Evolutionary conservation across 2,113 vertebrate species (phyloP).

Genomic region (Pomatostomus ruficeps): DNA sequence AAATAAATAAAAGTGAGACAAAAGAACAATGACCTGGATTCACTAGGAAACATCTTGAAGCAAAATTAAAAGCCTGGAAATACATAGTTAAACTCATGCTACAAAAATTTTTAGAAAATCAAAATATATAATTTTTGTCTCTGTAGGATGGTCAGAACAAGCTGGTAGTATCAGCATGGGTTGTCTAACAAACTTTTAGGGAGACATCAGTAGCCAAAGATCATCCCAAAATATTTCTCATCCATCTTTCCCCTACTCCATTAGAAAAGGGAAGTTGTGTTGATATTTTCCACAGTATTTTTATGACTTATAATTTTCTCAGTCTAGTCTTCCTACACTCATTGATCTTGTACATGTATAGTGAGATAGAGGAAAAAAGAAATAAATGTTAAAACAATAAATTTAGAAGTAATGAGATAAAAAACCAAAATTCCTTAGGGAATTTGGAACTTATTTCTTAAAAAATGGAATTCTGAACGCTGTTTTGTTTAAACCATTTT

Average conservation of each 20-base stretch:
- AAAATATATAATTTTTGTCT: not conserved
- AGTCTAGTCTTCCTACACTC: not conserved
- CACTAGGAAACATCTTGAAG: not conserved
- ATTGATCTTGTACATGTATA: not conserved
- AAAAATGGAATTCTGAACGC: not conserved
- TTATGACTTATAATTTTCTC: not conserved
- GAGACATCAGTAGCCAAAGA: not conserved
- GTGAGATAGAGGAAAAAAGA: rapidly evolving
- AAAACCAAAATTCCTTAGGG: not conserved
- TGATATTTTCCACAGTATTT: not conserved
- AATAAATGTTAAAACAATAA: not conserved
- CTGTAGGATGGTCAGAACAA: not conserved
- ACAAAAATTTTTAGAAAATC: not conserved
- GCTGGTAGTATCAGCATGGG: not conserved
- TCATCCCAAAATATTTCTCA: not conserved
- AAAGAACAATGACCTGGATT: not conserved
- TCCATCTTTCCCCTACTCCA: not conserved
- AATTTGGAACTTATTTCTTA: not conserved
- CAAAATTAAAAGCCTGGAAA: not conserved
- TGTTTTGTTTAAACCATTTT: not conserved
- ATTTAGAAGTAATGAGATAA: not conserved
- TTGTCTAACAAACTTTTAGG: not conserved
- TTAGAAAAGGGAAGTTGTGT: not conserved
- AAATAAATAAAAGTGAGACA: not conserved
- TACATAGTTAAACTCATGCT: not conserved